phyloP scores from a whole-genome alignment of 1,140 invertebrate genomes.

The Macrotrachela quadricornifera region DNA sequence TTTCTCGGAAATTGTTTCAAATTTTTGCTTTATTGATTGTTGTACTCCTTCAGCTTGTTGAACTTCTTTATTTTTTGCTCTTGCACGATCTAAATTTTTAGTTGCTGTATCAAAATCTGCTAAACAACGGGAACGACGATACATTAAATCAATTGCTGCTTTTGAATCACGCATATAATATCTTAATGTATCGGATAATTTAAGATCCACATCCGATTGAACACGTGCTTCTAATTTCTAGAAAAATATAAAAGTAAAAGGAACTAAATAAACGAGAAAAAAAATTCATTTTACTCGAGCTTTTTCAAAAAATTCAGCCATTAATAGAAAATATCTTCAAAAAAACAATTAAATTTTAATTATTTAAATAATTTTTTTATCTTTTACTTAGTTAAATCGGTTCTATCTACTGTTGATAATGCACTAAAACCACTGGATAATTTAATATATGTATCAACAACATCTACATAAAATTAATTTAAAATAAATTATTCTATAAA shows the following conservation, averaged over 20 bases:
- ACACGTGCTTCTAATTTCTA: conserved; percentile 57
- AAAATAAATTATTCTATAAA: too few species aligned
- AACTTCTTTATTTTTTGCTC: conserved; percentile 89
- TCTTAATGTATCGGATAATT: conserved; percentile 79
- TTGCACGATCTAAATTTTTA: conserved; percentile 75
- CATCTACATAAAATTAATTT: conserved; percentile 54
- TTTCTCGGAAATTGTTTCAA: conserved; percentile 7
- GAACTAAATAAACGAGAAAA: neutral
- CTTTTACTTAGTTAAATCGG: too few species aligned
- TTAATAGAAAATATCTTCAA: too few species aligned
- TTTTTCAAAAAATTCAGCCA: too few species aligned
- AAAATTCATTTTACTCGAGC: neutral
- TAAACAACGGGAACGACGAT: conserved; percentile 60
- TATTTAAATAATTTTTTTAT: too few species aligned
- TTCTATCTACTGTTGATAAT: conserved; percentile 50
- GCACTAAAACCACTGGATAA: conserved; percentile 70
- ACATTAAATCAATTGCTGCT: conserved; percentile 77
- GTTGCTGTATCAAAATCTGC: conserved; percentile 89
- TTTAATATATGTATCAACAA: conserved; percentile 87
- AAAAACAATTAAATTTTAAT: too few species aligned
- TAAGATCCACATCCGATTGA: conserved; percentile 89
- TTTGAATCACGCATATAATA: conserved; percentile 91
- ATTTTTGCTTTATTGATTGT: conserved; percentile 4
- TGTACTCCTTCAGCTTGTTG: conserved; percentile 7
- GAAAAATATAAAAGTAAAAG: neutral